Base-by-base conservation (phyloP, 2,888 invertebrate species). In the Cheilosia impressa region DNA sequence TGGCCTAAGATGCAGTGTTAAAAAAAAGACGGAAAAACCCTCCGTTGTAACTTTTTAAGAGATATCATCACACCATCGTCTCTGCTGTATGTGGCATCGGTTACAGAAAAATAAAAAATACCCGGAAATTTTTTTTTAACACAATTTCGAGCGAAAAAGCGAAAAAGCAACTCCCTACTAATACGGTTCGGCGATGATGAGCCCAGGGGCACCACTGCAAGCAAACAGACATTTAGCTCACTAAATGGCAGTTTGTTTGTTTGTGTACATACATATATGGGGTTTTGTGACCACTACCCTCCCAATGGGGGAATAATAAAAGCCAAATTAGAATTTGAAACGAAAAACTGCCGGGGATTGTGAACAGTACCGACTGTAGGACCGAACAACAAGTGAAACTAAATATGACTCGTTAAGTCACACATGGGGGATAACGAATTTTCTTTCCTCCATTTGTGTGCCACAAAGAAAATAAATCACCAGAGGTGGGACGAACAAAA, bases 331-430 rank as follows among this genome's bases (percentile, higher is more conserved):
- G 78, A 78, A 82, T 82, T 77, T 66, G 47, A 63, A 77, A 31
- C 47, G 19, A 77, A 53, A 38, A 41, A 52, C 52, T 10, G 52
- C 13, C 13, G 38, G 45, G 5, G 9, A 41, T 41, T 45, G 43
- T 27, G 13, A 13, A 2, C 27, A 47, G 13, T 7, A 7, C 27
- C 38, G 24, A 47, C 34, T n/a, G 31, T 34, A 10, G 55, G 19
- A 41, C 27, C 31, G 63, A 38, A 78, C 69, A 78, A 78, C 78
- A 78, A 78, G 69, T 78, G 69, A 80, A 84, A 76, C 84, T 71
- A 75, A 84, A 84, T 71, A 76, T 62, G 71, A 84, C 80, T 84
- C 84, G 84, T 84, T 84, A 84, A 60, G 75, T 75, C 80, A 80
- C 84, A 84, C 80, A 84, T 75, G 84, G 73, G 75, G 69, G 43